Evolutionary conservation across 2,888 invertebrate species (phyloP).

Genomic region (Ctena decussata): DNA sequence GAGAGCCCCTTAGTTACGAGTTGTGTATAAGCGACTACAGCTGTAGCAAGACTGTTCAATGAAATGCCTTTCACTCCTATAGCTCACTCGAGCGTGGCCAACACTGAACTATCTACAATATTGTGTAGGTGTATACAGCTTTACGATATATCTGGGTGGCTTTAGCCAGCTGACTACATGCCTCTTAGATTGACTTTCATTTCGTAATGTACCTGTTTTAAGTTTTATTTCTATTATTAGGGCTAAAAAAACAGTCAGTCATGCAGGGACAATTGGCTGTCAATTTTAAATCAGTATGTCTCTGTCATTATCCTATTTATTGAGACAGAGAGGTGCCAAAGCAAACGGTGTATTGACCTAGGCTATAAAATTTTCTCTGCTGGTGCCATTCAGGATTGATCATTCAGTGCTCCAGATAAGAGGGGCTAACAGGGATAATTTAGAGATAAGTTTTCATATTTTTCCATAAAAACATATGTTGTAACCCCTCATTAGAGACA

Average conservation of each 20-base stretch:
- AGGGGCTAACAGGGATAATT: too few relatives aligned
- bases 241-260: neutral
- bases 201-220: neutral
- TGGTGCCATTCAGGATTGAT: too few relatives aligned
- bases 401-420: too few relatives aligned
- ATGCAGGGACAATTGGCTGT: neutral
- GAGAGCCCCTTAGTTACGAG: conserved; percentile 14
- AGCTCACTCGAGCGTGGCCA: conserved; percentile 1
- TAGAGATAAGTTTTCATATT: too few relatives aligned
- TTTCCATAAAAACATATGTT: too few relatives aligned
- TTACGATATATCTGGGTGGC: conserved; percentile 5
- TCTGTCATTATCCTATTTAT: too few relatives aligned
- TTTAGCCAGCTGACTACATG: neutral
- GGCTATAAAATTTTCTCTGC: too few relatives aligned
- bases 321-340: too few relatives aligned
- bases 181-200: neutral
- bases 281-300: neutral
- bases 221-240: neutral
- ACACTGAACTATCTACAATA: conserved; percentile 8
- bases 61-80: neutral
- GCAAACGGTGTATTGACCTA: too few relatives aligned
- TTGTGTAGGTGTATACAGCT: neutral
- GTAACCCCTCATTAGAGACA: too few relatives aligned
- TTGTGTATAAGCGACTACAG: conserved; percentile 1
- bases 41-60: neutral